A percentile compares a stretch with the other conserved stretches of the same genome.
phyloP scores from a whole-genome alignment of 2,888 invertebrate genomes.

The Drosophila ustulata region DNA sequence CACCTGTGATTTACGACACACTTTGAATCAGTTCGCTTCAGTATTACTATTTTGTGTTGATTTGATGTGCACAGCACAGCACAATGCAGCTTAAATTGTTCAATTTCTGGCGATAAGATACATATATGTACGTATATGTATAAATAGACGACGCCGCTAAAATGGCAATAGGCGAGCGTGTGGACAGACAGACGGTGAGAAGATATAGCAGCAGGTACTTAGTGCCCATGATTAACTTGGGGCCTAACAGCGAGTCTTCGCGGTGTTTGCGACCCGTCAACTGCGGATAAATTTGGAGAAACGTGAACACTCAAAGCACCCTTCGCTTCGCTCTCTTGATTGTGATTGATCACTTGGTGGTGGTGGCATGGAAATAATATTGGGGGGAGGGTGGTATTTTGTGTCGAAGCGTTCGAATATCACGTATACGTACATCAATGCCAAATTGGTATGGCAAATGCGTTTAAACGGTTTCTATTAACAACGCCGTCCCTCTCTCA shows the following conservation, averaged over 20 bases:
- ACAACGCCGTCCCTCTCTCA: background rate
- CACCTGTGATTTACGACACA: slow-evolving; percentile 48
- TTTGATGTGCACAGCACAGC: slow-evolving; percentile 55
- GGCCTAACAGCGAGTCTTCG: slow-evolving; percentile 23
- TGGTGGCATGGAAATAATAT: background rate
- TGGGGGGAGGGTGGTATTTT: background rate
- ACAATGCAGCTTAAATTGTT: slow-evolving; percentile 77
- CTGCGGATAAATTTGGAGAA: slow-evolving; percentile 48
- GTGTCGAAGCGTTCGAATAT: slow-evolving; percentile 25
- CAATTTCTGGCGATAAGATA: slow-evolving; percentile 68
- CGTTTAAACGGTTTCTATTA: slow-evolving; percentile 33
- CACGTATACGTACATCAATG: slow-evolving; percentile 55
- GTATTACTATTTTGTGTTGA: slow-evolving; percentile 19
- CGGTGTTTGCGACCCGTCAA: slow-evolving; percentile 38
- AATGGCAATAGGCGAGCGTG: slow-evolving; percentile 29
- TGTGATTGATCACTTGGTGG: slow-evolving; percentile 47
- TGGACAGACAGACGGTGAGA: slow-evolving; percentile 1
- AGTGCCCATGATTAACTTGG: slow-evolving; percentile 25
- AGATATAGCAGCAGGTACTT: slow-evolving; percentile 44
- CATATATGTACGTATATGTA: too few relatives aligned
- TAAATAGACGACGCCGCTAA: slow-evolving; percentile 32
- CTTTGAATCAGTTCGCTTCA: slow-evolving; percentile 35
- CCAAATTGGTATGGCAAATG: slow-evolving; percentile 38
- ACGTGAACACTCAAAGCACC: slow-evolving; percentile 43
- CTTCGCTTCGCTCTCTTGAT: slow-evolving; percentile 13